Conservation (phyloP, 1,140 invertebrate genomes). For the Nomia melanderi region DNA sequence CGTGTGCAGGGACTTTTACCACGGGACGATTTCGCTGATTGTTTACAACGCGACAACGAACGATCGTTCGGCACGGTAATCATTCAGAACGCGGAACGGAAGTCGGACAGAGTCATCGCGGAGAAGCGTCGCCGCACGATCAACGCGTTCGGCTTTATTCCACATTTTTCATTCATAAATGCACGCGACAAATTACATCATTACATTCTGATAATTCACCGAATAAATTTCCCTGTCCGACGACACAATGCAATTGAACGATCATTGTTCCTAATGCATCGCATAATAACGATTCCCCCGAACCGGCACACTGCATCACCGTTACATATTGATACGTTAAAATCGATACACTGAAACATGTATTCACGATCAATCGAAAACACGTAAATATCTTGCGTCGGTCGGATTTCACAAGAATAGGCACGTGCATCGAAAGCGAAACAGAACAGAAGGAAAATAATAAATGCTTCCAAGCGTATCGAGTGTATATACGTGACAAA, state of each 20-base stretch:
- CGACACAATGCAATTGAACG: background rate
- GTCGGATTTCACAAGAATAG: background rate
- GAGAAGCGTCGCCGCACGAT: background rate
- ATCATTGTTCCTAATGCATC: background rate
- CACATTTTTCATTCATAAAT: background rate
- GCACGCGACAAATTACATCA: background rate
- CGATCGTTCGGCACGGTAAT: background rate
- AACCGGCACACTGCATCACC: no score
- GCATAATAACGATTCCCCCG: background rate
- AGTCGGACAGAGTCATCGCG: background rate
- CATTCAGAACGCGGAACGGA: background rate
- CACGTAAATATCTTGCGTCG: background rate
- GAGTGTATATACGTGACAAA: background rate
- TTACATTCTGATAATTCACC: background rate
- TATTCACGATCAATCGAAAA: no score
- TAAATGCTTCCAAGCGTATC: background rate
- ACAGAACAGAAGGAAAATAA: no score
- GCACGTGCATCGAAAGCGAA: constrained; percentile 3
- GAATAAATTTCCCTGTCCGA: background rate
- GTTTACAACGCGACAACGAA: background rate
- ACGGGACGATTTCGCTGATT: background rate
- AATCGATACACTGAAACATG: no score
- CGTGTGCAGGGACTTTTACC: background rate
- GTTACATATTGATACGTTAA: no score
- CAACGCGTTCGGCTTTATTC: no score